Evolutionary conservation across 2,797 vertebrate genomes (phyloP), one percentile per base, ranked within the genome.

Genomic region (Aplochiton taeniatus): DNA sequence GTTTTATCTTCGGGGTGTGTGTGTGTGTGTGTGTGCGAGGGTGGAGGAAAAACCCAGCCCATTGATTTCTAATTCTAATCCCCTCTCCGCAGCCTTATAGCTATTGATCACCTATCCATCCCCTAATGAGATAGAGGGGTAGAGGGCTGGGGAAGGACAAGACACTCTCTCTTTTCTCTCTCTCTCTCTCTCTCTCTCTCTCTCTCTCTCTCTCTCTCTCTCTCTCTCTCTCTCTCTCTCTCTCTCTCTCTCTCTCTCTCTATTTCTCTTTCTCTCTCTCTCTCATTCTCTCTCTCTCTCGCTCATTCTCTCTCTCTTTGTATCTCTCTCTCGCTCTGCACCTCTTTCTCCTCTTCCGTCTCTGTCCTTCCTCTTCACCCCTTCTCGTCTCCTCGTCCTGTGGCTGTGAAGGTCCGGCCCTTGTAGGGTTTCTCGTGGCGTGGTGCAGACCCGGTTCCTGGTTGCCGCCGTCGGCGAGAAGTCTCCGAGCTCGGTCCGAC

Each of bases 41-140:
- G 63, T 0, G n/a, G 78, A 87, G 83, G 89, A 89, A 90, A 89
- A 88, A 89, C 88, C 87, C n/a, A n/a, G n/a, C 80, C 73, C 84
- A 91, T 91, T 55, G 90, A 91, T 91, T 90, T 88, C 86, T 88
- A 89, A 87, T 90, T 86, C 85, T 89, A 89, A 89, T 86, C 89
- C 85, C 83, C 82, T 66, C 83, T 41, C 62, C 63, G 76, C 81
- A 74, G 80, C 80, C 70, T 73, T 71, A 79, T 81, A 79, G 69
- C 75, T 91, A 90, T 90, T 86, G 88, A 90, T 86, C 85, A 87
- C 75, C 84, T 68, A 83, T 85, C 84, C 78, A 77, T 81, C 83
- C 76, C 3, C 81, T 88, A 88, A 90, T 87, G 81, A 90, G 87
- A 85, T 76, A 80, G 70, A 70, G 70, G 74, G 54, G 78, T 68